phyloP scores from a whole-genome alignment of 2,797 vertebrate genomes.

The Chrosomus eos region DNA sequence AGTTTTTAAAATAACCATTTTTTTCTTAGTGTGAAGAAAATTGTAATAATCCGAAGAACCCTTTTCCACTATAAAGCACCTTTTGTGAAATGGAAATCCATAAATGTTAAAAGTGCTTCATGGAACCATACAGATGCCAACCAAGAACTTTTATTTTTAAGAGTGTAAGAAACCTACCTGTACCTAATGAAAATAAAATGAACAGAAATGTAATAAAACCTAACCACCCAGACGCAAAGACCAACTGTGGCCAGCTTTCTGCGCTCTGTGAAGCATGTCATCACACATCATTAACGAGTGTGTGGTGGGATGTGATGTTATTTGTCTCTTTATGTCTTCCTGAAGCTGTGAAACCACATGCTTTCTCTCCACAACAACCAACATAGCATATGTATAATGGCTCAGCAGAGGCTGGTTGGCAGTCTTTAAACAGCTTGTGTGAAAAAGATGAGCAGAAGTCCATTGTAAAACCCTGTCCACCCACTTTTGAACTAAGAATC shows the following conservation, averaged over 20 bases:
- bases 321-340: conserved; percentile 18
- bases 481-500: conserved; percentile 79
- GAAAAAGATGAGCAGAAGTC: conserved; percentile 62
- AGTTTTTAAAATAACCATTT: not conserved
- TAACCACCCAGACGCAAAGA: not conserved
- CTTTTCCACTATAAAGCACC: not conserved
- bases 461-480: conserved; percentile 78
- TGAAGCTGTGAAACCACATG: conserved; percentile 32
- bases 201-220: not conserved
- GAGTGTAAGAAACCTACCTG: not conserved
- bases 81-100: not conserved
- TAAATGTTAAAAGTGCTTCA: not conserved
- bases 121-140: not conserved
- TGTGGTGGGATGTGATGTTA: conserved; percentile 48
- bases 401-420: conserved; percentile 46
- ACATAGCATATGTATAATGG: conserved; percentile 62
- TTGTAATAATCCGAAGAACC: not conserved
- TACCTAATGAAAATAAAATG: not conserved
- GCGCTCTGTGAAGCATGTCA: not conserved
- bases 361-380: conserved; percentile 38
- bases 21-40: not conserved
- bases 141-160: not conserved
- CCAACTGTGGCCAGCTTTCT: not conserved
- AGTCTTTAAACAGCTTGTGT: conserved; percentile 58
- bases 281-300: conserved; percentile 16